These are phyloP conservation scores for Euzophera pinguis DNA, from an alignment of 2,888 invertebrate genomes.

Conservation along the genomic window DNA sequence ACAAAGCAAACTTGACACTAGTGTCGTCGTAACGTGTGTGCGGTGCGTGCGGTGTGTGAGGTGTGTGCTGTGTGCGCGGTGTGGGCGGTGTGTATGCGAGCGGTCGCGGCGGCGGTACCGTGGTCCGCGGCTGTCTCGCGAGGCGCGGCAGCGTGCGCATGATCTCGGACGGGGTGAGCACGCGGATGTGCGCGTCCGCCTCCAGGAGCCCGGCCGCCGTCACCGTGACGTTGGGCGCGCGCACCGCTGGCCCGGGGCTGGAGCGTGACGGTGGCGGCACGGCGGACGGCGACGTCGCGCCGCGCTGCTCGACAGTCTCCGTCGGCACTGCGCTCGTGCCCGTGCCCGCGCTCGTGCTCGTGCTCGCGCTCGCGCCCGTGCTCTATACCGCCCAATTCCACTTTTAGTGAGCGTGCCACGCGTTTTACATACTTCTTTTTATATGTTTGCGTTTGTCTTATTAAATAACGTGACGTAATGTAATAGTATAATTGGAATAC, in stretches of 20 bases:
- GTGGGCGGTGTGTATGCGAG: slow-evolving; percentile 23
- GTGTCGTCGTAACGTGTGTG: slow-evolving; percentile 16
- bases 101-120: too few relatives aligned
- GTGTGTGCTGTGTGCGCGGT: slow-evolving; percentile 15
- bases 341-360: slow-evolving; percentile 22
- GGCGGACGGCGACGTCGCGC: slow-evolving; percentile 22
- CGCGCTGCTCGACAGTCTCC: slow-evolving; percentile 30
- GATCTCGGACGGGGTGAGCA: slow-evolving; percentile 93
- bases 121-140: slow-evolving; percentile 52
- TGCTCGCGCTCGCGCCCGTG: too few relatives aligned
- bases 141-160: slow-evolving; percentile 94
- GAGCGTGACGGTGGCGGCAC: slow-evolving; percentile 27
- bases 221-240: slow-evolving; percentile 84
- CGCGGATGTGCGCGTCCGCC: slow-evolving; percentile 91
- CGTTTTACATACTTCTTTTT: too few relatives aligned
- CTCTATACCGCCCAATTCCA: too few relatives aligned
- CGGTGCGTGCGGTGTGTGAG: slow-evolving; percentile 32
- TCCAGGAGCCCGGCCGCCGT: slow-evolving; percentile 81
- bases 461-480: too few relatives aligned
- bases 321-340: slow-evolving; percentile 23
- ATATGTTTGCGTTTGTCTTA: too few relatives aligned
- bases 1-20: too few relatives aligned
- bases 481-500: too few relatives aligned
- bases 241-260: slow-evolving; percentile 58
- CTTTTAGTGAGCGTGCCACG: too few relatives aligned